A percentile compares a stretch with the other conserved stretches of the same genome.
phyloP scores from a whole-genome alignment of 1,140 invertebrate species.

The Heliconius melpomene region DNA sequence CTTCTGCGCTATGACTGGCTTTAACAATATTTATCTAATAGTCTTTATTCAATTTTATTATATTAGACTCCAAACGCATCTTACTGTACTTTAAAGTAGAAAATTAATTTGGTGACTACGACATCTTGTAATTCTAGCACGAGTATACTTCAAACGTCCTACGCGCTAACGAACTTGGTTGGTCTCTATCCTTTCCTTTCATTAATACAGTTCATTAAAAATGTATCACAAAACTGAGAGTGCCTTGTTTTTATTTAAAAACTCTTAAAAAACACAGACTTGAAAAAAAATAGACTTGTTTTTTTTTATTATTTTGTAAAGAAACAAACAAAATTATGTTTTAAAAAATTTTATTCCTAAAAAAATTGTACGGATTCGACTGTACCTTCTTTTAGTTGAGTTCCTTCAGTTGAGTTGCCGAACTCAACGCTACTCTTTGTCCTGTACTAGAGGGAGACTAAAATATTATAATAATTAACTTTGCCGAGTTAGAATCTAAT shows the following conservation, averaged over 20 bases:
- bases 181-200: constrained; percentile 10
- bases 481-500: neutral
- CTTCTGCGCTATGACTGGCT: too few species aligned
- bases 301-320: neutral
- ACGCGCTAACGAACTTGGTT: constrained; percentile 22
- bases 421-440: neutral
- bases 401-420: neutral
- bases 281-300: neutral
- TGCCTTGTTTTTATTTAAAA: constrained; percentile 3
- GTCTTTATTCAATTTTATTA: neutral
- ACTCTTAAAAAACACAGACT: neutral
- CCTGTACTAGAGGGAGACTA: too few species aligned
- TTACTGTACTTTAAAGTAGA: neutral
- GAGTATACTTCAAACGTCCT: constrained; percentile 13
- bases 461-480: neutral
- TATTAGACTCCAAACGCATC: neutral
- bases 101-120: constrained; percentile 8
- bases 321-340: too few species aligned
- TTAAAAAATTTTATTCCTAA: too few species aligned
- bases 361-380: too few species aligned
- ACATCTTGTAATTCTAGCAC: neutral
- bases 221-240: neutral
- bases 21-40: too few species aligned
- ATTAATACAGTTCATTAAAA: constrained; percentile 16
- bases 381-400: too few species aligned